Conservation (phyloP, 2,113 vertebrate species). For the Salvelinus alpinus region DNA sequence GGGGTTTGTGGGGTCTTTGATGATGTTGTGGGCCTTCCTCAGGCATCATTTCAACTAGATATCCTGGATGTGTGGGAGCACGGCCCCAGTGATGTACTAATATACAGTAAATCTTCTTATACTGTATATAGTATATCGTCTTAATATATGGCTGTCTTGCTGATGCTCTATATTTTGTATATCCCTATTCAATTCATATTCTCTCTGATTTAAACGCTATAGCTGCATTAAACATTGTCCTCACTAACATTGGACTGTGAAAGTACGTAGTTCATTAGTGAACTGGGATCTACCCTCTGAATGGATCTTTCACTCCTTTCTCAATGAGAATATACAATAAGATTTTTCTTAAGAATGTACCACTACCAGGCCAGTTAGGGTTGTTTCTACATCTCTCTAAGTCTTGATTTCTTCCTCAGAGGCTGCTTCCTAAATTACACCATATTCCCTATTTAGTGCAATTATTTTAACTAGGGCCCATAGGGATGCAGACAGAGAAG, state of each 20-base stretch:
- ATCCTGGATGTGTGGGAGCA: no score
- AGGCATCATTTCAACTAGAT: no score
- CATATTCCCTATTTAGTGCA: no score
- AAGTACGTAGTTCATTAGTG: constrained; percentile 16
- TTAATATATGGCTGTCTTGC: constrained; percentile 1
- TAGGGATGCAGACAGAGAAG: no score
- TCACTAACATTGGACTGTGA: constrained; percentile 2
- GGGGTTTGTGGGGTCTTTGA: no score
- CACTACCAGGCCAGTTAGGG: constrained; percentile 8
- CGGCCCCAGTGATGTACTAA: no score
- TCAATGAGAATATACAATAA: not conserved
- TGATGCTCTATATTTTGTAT: constrained; percentile 3
- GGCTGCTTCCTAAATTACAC: not conserved
- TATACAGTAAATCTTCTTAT: not conserved
- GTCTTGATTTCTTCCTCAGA: not conserved
- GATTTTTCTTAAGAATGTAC: not conserved
- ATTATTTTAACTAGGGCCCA: no score
- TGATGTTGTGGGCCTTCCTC: no score
- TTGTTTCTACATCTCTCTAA: not conserved
- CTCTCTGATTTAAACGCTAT: constrained; percentile 32
- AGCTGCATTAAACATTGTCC: constrained; percentile 19
- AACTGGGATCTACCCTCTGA: not conserved
- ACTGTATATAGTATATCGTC: not conserved
- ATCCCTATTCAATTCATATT: constrained; percentile 17
- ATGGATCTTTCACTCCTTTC: constrained; percentile 9